Conservation (phyloP, 2,113 vertebrate species). For the Gobius niger region DNA sequence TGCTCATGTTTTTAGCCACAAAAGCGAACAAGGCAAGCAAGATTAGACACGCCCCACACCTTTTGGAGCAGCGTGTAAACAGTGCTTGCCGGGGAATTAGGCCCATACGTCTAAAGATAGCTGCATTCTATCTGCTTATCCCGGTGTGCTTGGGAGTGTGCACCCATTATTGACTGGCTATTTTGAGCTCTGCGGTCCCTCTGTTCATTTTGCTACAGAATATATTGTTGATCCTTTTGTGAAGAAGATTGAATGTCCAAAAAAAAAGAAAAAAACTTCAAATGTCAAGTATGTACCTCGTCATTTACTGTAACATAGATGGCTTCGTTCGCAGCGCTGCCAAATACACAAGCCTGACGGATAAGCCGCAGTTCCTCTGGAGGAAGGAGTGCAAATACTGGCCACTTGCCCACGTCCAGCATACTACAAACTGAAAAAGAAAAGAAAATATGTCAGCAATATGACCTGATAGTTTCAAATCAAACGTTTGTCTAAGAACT, state of each 20-base stretch:
- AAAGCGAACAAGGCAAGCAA: conserved; percentile 23
- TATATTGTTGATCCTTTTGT: conserved; percentile 3
- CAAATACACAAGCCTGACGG: conserved; percentile 94
- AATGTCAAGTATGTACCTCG: conserved; percentile 80
- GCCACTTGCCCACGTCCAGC: conserved; percentile 98
- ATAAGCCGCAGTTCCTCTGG: conserved; percentile 90
- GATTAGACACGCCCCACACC: conserved; percentile 23
- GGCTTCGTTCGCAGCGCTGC: conserved; percentile 92
- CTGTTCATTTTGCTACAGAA: conserved; percentile 6
- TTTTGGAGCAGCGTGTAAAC: conserved; percentile 56
- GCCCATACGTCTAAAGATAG: conserved; percentile 72
- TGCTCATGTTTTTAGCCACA: conserved; percentile 20
- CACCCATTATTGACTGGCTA: conserved; percentile 14
- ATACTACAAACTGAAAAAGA: conserved; percentile 76
- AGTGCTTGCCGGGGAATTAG: conserved; percentile 67
- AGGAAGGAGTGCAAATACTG: conserved; percentile 93
- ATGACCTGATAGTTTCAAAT: too few species aligned
- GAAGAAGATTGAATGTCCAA: not conserved
- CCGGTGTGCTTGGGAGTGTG: conserved; percentile 29
- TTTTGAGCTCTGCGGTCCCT: conserved; percentile 11
- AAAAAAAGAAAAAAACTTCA: conserved; percentile 16
- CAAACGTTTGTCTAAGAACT: too few species aligned
- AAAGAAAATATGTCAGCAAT: not conserved
- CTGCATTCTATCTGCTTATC: conserved; percentile 72
- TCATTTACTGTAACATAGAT: conserved; percentile 91